Evolutionary conservation across 2,888 invertebrate species (phyloP).

Genomic region (Epinotia ramella): DNA sequence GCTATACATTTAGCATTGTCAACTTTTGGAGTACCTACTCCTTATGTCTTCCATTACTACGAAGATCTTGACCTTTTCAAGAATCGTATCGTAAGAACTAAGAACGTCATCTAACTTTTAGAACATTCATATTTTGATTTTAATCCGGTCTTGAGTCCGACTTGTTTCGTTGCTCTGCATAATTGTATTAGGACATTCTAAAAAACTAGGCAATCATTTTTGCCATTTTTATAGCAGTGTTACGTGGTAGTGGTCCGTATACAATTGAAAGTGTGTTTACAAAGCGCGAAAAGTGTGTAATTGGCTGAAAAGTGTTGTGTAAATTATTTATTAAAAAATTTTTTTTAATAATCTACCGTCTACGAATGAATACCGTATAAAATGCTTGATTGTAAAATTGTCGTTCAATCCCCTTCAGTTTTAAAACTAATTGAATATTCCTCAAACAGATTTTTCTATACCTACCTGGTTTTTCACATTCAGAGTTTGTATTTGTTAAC

Average conservation of each 20-base stretch:
- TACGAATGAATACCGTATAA: not conserved
- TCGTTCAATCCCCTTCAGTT: not conserved
- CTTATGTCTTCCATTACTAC: too few relatives aligned
- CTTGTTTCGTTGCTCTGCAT: conserved; percentile 8
- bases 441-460: not conserved
- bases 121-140: not conserved
- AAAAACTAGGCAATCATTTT: not conserved
- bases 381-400: too few relatives aligned
- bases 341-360: not conserved
- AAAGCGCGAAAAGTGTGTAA: not conserved
- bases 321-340: not conserved
- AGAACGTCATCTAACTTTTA: too few relatives aligned
- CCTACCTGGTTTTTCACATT: too few relatives aligned
- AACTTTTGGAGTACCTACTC: too few relatives aligned
- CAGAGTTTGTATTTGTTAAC: too few relatives aligned
- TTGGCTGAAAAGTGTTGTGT: not conserved
- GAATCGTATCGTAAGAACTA: too few relatives aligned
- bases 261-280: not conserved
- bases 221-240: conserved; percentile 1
- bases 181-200: conserved; percentile 20
- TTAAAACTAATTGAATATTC: not conserved
- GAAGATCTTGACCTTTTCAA: too few relatives aligned
- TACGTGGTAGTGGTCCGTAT: not conserved
- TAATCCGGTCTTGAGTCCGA: not conserved
- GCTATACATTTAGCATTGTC: too few relatives aligned